phyloP scores from a whole-genome alignment of 2,113 vertebrate species.

The Mugil cephalus region DNA sequence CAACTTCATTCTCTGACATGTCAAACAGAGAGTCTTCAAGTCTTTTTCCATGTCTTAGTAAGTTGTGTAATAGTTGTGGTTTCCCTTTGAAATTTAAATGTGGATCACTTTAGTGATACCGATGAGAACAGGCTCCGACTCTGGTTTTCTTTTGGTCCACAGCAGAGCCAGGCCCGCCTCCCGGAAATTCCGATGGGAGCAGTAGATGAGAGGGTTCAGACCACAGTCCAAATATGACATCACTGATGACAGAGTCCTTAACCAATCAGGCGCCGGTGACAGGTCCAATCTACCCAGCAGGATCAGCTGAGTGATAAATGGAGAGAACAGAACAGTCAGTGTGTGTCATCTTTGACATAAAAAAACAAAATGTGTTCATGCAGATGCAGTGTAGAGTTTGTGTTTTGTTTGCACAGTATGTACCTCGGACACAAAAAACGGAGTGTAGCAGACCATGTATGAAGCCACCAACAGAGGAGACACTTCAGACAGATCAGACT shows the following conservation, averaged over 20 bases:
- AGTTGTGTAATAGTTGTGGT: too few species aligned
- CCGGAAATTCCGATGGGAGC: slow-evolving; percentile 76
- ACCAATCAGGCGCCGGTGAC: slow-evolving; percentile 78
- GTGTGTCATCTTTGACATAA: not conserved
- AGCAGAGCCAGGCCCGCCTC: slow-evolving; percentile 76
- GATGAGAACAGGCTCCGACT: slow-evolving; percentile 77
- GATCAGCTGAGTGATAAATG: slow-evolving; percentile 66
- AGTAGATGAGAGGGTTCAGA: slow-evolving; percentile 83
- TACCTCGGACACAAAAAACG: slow-evolving; percentile 81
- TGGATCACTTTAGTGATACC: slow-evolving; percentile 46
- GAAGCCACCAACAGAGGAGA: slow-evolving; percentile 73
- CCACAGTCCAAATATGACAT: slow-evolving; percentile 82
- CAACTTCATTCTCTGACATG: too few species aligned
- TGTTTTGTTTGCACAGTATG: not conserved
- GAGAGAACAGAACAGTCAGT: slow-evolving; percentile 8
- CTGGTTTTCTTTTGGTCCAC: slow-evolving; percentile 73
- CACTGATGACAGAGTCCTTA: slow-evolving; percentile 80
- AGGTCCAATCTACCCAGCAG: slow-evolving; percentile 77
- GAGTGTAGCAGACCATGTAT: slow-evolving; percentile 81
- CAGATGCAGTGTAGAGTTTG: not conserved
- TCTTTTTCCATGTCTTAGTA: too few species aligned
- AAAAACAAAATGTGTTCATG: too few species aligned
- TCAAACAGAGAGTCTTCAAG: too few species aligned
- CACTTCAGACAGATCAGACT: slow-evolving; percentile 76
- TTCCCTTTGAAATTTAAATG: too few species aligned